Percentiles rank a stretch among this genome's conserved stretches.
Conservation (phyloP, 2,888 invertebrate species). For the Drosophila anomalata region DNA sequence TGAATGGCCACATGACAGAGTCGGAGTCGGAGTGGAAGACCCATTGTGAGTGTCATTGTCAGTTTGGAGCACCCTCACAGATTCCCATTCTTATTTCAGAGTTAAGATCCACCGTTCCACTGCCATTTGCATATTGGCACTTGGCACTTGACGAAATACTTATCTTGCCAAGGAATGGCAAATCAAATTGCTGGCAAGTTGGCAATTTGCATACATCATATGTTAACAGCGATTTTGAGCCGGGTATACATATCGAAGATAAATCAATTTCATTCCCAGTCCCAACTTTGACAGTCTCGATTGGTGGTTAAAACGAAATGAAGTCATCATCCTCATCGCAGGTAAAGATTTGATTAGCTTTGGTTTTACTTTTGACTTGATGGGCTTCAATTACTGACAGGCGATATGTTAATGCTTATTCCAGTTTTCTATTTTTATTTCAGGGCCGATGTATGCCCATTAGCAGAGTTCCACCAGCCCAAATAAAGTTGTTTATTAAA, state of each 20-base stretch:
- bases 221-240: conserved; percentile 49
- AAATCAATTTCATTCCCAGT: conserved; percentile 61
- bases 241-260: conserved; percentile 45
- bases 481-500: conserved; percentile 4
- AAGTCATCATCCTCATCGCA: conserved; percentile 32
- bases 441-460: not conserved
- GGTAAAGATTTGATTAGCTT: conserved; percentile 14
- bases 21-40: conserved; percentile 46
- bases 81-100: conserved; percentile 6
- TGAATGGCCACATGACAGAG: conserved; percentile 50
- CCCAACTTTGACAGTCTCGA: conserved; percentile 37
- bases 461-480: not conserved
- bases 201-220: conserved; percentile 72
- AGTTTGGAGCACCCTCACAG: conserved; percentile 47
- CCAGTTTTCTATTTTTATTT: not conserved
- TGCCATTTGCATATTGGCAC: conserved; percentile 64
- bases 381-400: conserved; percentile 24
- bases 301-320: conserved; percentile 26
- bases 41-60: conserved; percentile 63
- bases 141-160: conserved; percentile 61
- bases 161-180: conserved; percentile 59
- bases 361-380: not conserved
- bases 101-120: conserved; percentile 14
- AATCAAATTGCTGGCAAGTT: conserved; percentile 74
- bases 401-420: not conserved